A percentile compares a stretch with the other conserved stretches of the same genome.
phyloP scores from a whole-genome alignment of 1,140 invertebrate species.

The Solenopsis invicta region DNA sequence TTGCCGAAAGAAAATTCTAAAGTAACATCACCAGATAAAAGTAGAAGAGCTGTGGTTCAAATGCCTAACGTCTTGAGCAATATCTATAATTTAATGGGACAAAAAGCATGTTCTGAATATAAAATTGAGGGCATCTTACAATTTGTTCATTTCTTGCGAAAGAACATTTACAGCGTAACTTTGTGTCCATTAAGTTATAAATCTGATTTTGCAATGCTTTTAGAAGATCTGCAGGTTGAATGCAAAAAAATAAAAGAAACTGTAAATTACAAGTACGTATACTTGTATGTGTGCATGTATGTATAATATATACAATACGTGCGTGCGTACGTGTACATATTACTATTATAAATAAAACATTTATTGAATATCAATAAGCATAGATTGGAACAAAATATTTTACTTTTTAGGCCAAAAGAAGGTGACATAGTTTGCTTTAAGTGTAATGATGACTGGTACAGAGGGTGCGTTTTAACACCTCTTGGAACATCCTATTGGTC shows the following conservation, averaged over 20 bases:
- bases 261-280: slow-evolving; percentile 65
- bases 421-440: slow-evolving; percentile 75
- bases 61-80: slow-evolving; percentile 43
- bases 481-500: slow-evolving; percentile 42
- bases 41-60: background rate
- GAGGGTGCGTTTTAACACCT: slow-evolving; percentile 75
- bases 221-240: slow-evolving; percentile 49
- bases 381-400: slow-evolving; percentile 32
- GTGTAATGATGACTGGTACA: slow-evolving; percentile 76
- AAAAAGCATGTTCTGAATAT: too few relatives aligned
- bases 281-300: background rate
- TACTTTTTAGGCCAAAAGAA: slow-evolving; percentile 73
- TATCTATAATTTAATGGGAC: background rate
- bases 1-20: background rate
- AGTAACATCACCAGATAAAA: background rate
- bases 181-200: slow-evolving; percentile 40
- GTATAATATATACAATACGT: too few relatives aligned
- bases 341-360: too few relatives aligned
- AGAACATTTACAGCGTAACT: slow-evolving; percentile 57
- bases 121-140: background rate
- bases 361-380: background rate
- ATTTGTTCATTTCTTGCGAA: background rate
- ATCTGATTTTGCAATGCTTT: slow-evolving; percentile 56
- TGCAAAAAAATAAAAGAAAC: slow-evolving; percentile 44
- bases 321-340: too few relatives aligned